phyloP scores from a whole-genome alignment of 2,888 invertebrate genomes.

The Drosophila sordidapex region DNA sequence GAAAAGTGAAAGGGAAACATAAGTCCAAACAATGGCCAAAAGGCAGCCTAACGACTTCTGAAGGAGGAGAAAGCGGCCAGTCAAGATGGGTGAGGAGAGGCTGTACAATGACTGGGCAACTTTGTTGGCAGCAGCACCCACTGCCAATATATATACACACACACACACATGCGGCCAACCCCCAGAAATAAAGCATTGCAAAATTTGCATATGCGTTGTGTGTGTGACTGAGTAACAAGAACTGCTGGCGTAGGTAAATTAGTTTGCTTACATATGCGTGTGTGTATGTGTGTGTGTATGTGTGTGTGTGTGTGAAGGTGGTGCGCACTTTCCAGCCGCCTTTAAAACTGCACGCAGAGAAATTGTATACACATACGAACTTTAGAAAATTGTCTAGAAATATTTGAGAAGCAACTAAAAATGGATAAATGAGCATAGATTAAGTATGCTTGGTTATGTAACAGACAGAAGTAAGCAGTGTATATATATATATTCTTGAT shows the following conservation, averaged over 20 bases:
- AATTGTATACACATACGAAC: neutral
- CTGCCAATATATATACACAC: constrained; percentile 11
- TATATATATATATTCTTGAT: neutral
- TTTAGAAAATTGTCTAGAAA: neutral
- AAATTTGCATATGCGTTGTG: constrained; percentile 72
- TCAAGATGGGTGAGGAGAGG: neutral
- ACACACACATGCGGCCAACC: constrained; percentile 55
- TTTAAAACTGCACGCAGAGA: constrained; percentile 56
- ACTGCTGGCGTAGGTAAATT: constrained; percentile 78
- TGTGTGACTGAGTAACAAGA: constrained; percentile 59
- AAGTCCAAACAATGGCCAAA: constrained; percentile 75
- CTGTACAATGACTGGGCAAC: constrained; percentile 62
- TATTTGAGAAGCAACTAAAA: neutral
- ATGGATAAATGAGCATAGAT: neutral
- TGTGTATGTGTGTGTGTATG: constrained; percentile 23
- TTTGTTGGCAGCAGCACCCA: constrained; percentile 13
- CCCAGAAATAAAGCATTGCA: constrained; percentile 68
- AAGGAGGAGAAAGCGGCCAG: constrained; percentile 12
- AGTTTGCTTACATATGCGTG: constrained; percentile 51
- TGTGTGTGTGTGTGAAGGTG: constrained; percentile 52
- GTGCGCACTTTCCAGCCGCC: constrained; percentile 52
- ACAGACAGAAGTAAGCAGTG: neutral
- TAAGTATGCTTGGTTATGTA: neutral
- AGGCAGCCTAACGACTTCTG: constrained; percentile 65
- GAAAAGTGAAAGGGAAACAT: constrained; percentile 69